Evolutionary conservation across 1,140 invertebrate genomes (phyloP), one percentile per base, ranked within the genome.

Genomic region (Lucilia cuprina): DNA sequence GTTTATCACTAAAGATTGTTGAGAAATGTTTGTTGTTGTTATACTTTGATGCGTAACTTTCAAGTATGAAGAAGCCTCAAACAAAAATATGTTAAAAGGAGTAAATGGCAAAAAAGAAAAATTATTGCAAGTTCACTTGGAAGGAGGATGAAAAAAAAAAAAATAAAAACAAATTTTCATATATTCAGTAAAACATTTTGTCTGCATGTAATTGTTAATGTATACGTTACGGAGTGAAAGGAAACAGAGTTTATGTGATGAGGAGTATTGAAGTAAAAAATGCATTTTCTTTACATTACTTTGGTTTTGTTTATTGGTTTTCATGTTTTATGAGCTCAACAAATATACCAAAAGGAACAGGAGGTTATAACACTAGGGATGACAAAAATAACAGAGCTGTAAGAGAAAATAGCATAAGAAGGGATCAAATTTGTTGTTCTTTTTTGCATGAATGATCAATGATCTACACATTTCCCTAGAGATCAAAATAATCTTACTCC

Each of bases 291-390:
- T 70, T 70, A 70, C 65, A 70, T 70, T 70, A 25, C 65, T 70
- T 70, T 70, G 65, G 65, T 70, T 70, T 70, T 70, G 65, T 70
- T 70, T 70, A 70, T 70, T 70, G 65, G 65, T 70, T 70, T 70
- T 70, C 65, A 70, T 70, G 65, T 70, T 70, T 21, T 70, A 70
- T 70, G 65, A 70, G 65, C 65, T 21, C 65, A 21, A 21, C 19
- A 70, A 21, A 60, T 19, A 4, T 21, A n/a, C 3, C 25, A 30
- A 4, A 70, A 70, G 9, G 65, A 70, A 5, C 25, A 30, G 25
- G 25, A 30, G 65, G n/a, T 41, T 41, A 70, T 19, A 25, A 5
- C 55, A 60, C n/a, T 25, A n/a, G 19, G 19, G 14, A 7, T 60
- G 55, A 60, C 55, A 41, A 41, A 41, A 10, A 10, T 41, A 8